These are phyloP conservation scores for Archips crataeganus DNA, from an alignment of 2,888 invertebrate genomes.

Conservation along the genomic window DNA sequence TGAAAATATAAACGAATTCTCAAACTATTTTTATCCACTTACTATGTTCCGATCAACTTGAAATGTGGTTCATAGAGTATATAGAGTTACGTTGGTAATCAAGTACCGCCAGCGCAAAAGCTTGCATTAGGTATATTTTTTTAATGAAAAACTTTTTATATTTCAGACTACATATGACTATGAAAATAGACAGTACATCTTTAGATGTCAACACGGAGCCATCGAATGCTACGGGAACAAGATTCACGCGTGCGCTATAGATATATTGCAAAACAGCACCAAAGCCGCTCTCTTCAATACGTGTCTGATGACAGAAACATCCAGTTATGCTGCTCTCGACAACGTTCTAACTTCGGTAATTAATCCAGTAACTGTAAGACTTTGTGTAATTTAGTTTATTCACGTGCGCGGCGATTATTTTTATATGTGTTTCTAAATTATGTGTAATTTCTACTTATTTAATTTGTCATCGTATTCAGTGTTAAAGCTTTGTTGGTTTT, in stretches of 20 bases:
- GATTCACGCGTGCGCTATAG: slow-evolving; percentile 91
- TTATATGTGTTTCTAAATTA: not conserved
- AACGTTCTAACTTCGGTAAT: slow-evolving; percentile 24
- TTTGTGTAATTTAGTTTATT: not conserved
- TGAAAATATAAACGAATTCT: too few relatives aligned
- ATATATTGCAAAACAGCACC: slow-evolving; percentile 84
- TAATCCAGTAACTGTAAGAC: not conserved
- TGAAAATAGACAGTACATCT: slow-evolving; percentile 58
- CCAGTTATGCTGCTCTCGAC: slow-evolving; percentile 43
- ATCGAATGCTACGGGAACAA: slow-evolving; percentile 92
- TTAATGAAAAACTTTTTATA: not conserved
- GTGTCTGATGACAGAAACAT: slow-evolving; percentile 58
- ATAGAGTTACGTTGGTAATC: too few relatives aligned
- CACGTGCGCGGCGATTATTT: not conserved
- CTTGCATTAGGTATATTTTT: too few relatives aligned
- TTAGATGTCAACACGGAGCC: slow-evolving; percentile 91
- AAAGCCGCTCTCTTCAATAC: slow-evolving; percentile 86
- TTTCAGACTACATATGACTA: slow-evolving; percentile 53
- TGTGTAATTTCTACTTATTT: not conserved
- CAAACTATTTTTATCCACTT: too few relatives aligned
- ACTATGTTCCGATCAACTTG: too few relatives aligned
- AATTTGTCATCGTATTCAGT: not conserved
- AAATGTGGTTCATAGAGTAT: too few relatives aligned
- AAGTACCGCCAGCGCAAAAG: too few relatives aligned
- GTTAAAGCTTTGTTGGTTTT: not conserved